phyloP scores from a whole-genome alignment of 2,888 invertebrate species.

The Sarcophaga carnaria region DNA sequence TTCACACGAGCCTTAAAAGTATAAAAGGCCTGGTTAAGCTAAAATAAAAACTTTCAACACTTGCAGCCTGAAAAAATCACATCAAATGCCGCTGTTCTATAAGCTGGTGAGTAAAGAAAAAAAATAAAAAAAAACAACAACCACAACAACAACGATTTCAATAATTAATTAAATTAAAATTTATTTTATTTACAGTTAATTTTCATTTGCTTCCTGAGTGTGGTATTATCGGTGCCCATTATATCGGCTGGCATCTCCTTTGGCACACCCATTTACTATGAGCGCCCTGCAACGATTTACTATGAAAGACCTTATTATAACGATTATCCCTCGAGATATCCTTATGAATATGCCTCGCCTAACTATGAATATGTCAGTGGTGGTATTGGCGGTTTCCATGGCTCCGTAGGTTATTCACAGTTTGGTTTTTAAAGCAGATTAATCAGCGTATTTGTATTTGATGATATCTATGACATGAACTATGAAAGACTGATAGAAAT shows the following conservation, averaged over 20 bases:
- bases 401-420: conserved; percentile 37
- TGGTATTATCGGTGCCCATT: conserved; percentile 43
- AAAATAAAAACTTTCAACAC: conserved; percentile 20
- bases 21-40: conserved; percentile 38
- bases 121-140: background rate
- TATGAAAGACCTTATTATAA: conserved; percentile 59
- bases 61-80: background rate
- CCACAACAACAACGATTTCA: background rate
- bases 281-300: conserved; percentile 43
- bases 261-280: conserved; percentile 54
- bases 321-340: conserved; percentile 25
- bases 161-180: background rate
- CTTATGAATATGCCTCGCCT: conserved; percentile 6
- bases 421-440: conserved; percentile 24
- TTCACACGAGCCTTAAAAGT: background rate
- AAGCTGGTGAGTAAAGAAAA: conserved; percentile 42
- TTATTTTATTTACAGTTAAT: conserved; percentile 37
- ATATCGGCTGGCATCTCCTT: conserved; percentile 66
- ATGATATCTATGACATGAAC: no score
- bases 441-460: background rate
- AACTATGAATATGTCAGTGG: conserved; percentile 53
- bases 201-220: conserved; percentile 28
- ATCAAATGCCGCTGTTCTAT: conserved; percentile 16
- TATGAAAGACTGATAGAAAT: no score
- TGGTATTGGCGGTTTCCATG: conserved; percentile 43